phyloP scores from a whole-genome alignment of 2,113 vertebrate genomes.

The Lota lota region DNA sequence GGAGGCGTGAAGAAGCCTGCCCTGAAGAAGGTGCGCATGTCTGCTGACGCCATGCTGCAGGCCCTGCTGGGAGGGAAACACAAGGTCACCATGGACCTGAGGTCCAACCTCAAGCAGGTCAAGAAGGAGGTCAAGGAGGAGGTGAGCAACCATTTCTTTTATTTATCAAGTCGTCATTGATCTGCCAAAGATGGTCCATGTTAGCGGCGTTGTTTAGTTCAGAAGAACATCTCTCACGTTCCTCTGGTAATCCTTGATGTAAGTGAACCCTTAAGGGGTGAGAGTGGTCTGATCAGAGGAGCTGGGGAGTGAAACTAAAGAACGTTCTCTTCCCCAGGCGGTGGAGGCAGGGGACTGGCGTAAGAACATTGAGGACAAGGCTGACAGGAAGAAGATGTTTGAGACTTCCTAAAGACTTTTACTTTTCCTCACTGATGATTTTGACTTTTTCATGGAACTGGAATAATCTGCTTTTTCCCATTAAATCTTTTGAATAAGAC shows the following conservation, averaged over 20 bases:
- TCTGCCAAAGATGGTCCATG: too few relatives aligned
- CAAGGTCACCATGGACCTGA: conserved; percentile 88
- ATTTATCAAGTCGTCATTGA: too few relatives aligned
- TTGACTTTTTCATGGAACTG: conserved; percentile 3
- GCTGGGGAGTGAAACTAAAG: background rate
- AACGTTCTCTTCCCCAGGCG: conserved; percentile 4
- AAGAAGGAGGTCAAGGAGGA: conserved; percentile 93
- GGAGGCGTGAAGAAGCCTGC: conserved; percentile 83
- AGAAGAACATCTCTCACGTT: too few relatives aligned
- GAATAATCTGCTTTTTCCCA: conserved; percentile 1
- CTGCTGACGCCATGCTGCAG: conserved; percentile 84
- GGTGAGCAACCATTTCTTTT: conserved; percentile 16
- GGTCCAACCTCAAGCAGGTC: conserved; percentile 88
- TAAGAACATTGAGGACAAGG: conserved; percentile 87
- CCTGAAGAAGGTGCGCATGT: conserved; percentile 82
- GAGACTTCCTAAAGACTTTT: conserved; percentile 6
- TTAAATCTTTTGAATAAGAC: conserved; percentile 4
- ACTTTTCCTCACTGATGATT: background rate
- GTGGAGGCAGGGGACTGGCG: conserved; percentile 76
- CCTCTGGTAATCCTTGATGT: conserved; percentile 1
- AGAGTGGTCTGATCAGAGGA: background rate
- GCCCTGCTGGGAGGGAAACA: conserved; percentile 89
- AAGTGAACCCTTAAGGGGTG: background rate
- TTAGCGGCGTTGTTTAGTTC: too few relatives aligned
- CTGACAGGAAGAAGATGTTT: conserved; percentile 86